Conservation (phyloP, 2,113 vertebrate genomes). For the Phyllostomus discolor region DNA sequence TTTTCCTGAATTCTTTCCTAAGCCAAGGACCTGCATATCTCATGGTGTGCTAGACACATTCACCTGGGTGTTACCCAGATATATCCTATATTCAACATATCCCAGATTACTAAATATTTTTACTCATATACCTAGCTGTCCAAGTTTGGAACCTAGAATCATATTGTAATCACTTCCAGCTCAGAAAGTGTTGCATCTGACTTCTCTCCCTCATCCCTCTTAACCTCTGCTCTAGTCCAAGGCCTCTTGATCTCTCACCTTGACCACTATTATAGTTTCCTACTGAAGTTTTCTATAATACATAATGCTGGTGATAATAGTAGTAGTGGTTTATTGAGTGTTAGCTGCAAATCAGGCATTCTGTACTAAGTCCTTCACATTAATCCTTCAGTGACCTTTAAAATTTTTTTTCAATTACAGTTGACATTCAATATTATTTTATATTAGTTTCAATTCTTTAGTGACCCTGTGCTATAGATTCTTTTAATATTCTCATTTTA, state of each 20-base stretch:
- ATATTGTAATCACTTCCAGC: neutral
- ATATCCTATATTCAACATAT: neutral
- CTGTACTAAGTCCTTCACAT: neutral
- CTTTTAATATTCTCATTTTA: conserved; percentile 13
- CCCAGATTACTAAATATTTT: neutral
- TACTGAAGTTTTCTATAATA: neutral
- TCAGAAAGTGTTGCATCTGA: neutral
- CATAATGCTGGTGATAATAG: neutral
- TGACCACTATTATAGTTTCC: neutral
- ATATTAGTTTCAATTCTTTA: conserved; percentile 7
- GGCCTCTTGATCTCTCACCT: neutral
- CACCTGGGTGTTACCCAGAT: neutral
- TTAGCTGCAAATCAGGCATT: neutral
- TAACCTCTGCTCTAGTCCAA: neutral
- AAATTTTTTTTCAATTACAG: neutral
- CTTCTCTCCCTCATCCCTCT: neutral
- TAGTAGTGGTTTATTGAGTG: neutral
- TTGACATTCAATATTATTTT: neutral
- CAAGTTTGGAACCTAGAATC: neutral
- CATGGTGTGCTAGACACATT: neutral
- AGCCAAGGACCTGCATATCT: neutral
- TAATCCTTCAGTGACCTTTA: neutral
- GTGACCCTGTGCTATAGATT: neutral
- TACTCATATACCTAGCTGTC: neutral
- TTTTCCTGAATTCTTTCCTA: neutral